Evolutionary conservation across 2,888 invertebrate species (phyloP).

Genomic region (Tetragonisca angustula): DNA sequence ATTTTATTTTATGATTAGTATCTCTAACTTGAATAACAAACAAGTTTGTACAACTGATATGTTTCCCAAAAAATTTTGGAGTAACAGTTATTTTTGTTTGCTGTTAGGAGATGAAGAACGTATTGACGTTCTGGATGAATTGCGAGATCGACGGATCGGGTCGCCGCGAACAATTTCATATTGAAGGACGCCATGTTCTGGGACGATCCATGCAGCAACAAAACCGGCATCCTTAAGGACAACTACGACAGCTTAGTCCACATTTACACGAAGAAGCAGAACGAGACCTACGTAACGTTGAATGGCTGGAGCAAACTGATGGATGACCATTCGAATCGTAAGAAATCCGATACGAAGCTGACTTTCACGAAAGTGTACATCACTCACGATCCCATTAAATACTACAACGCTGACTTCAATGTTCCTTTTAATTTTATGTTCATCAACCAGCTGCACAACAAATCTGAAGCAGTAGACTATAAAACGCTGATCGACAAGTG

Average conservation of each 20-base stretch:
- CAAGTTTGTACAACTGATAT: too few species aligned
- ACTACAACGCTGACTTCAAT: constrained; percentile 84
- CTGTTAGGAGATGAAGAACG: constrained; percentile 84
- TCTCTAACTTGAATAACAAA: too few species aligned
- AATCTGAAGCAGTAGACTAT: constrained; percentile 85
- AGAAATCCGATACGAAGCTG: constrained; percentile 80
- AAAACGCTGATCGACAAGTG: constrained; percentile 85
- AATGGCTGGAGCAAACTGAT: constrained; percentile 86
- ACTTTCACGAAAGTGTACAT: constrained; percentile 88
- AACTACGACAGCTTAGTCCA: constrained; percentile 81
- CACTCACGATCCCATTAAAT: constrained; percentile 85
- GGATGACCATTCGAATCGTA: constrained; percentile 85
- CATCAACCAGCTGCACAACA: constrained; percentile 82
- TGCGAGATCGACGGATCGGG: constrained; percentile 88
- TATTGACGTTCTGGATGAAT: constrained; percentile 86
- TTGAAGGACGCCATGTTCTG: constrained; percentile 73
- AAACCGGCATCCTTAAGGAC: constrained; percentile 57
- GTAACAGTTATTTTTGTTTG: too few species aligned
- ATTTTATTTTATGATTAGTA: too few species aligned
- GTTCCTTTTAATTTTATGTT: constrained; percentile 89
- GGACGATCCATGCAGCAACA: constrained; percentile 77
- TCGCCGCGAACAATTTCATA: constrained; percentile 84
- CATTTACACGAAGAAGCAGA: constrained; percentile 80
- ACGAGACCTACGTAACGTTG: constrained; percentile 83
- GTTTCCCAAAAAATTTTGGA: too few species aligned